Base-by-base conservation (phyloP, 2,113 vertebrate species). In the Chaetodon auriga region DNA sequence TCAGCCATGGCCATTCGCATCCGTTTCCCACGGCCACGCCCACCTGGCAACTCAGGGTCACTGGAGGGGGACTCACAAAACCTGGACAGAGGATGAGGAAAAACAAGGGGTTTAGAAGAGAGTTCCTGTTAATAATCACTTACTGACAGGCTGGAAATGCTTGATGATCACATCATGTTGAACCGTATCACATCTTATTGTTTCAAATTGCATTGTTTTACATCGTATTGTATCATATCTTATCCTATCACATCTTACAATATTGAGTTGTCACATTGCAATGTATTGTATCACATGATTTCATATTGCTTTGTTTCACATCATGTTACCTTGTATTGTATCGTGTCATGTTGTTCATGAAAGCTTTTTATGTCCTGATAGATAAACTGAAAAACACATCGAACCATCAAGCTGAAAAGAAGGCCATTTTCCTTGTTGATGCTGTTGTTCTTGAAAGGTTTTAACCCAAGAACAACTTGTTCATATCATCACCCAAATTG, bases 51-150 rank as follows among this genome's bases (percentile, higher is more conserved):
- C 87, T 99, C 98, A 81, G 98, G 94, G 92, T 99, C 98, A 78
- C 97, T 98, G 55, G 97, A 98, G 1, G 98, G 98, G 0, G 98
- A 99, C 87, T 99, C 98, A 61, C 98, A 99, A 95, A 99, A 99
- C 93, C 98, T 99, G 86, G 3, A 75, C 45, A 61, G 43, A 87
- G 21, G 78, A 89, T 43, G 19, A 66, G 9, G 30, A 51, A 75
- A 79, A 68, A 71, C 53, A 60, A 11, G 66, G 1, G 30, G 49
- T 64, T 68, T 12, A 49, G 1, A 54, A 19, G 21, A 55, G 7
- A 49, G 13, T 13, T 25, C 6, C 49, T 45, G 15, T 61, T 45
- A 30, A 30, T 30, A 30, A 30, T 30, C 30, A 30, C 30, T 30
- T 30, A 30, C 30, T 30, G 30, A 30, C 30, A 30, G 30, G 2